Conservation (phyloP, 2,888 invertebrate species). For the Philaethria dido region DNA sequence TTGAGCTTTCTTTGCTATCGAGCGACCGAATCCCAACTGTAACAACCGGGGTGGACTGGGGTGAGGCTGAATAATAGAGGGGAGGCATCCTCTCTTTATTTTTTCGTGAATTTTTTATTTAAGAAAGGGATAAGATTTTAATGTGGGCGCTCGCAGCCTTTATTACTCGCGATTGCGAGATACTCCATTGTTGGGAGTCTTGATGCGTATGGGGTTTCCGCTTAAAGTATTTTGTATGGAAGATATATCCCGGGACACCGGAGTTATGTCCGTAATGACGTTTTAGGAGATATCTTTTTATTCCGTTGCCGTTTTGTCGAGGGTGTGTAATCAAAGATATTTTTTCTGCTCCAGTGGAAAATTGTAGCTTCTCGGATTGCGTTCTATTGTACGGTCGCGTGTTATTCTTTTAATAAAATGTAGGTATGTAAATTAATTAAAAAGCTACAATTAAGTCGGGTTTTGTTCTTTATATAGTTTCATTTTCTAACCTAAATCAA, state of each 20-base stretch:
- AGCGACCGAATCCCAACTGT: slow-evolving; percentile 52
- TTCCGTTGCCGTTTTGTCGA: slow-evolving; percentile 52
- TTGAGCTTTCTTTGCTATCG: slow-evolving; percentile 59
- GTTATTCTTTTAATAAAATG: slow-evolving; percentile 24
- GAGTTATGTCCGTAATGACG: slow-evolving; percentile 66
- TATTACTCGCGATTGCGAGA: slow-evolving; percentile 80
- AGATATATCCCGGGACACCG: slow-evolving; percentile 59
- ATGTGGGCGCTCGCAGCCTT: slow-evolving; percentile 78
- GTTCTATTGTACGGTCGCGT: slow-evolving; percentile 13
- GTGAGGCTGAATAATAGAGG: slow-evolving; percentile 76
- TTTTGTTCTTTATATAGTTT: slow-evolving; percentile 19
- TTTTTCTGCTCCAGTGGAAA: slow-evolving; percentile 36
- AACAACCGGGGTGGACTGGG: slow-evolving; percentile 55
- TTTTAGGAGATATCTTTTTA: slow-evolving; percentile 64
- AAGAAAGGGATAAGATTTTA: slow-evolving; percentile 84
- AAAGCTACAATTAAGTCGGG: slow-evolving; percentile 19
- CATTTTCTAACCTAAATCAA: slow-evolving; percentile 32
- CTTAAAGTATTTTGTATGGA: slow-evolving; percentile 80
- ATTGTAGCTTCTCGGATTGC: slow-evolving; percentile 23
- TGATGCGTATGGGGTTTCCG: slow-evolving; percentile 80
- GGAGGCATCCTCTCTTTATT: slow-evolving; percentile 77
- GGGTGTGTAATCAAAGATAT: slow-evolving; percentile 51
- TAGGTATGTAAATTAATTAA: slow-evolving; percentile 19
- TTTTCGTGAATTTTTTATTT: slow-evolving; percentile 84
- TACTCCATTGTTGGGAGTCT: slow-evolving; percentile 73